Conservation (phyloP, 2,888 invertebrate species). For the Parapristionchus giblindavisi region DNA sequence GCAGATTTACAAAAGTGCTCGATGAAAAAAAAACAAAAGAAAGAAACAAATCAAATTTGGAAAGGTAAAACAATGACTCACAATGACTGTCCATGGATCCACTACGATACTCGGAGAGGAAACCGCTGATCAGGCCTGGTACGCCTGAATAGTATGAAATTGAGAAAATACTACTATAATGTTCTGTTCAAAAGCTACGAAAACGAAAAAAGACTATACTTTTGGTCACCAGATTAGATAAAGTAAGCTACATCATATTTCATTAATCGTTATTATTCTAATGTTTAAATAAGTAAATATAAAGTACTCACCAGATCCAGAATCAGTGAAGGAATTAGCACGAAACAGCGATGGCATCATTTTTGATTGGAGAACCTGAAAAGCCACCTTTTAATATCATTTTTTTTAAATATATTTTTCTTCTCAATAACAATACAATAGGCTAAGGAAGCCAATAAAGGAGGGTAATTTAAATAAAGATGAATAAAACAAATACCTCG, state of each 20-base stretch:
- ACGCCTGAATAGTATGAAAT: too few relatives aligned
- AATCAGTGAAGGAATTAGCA: constrained; percentile 41
- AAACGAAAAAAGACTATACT: too few relatives aligned
- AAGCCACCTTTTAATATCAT: too few relatives aligned
- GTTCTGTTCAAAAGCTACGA: too few relatives aligned
- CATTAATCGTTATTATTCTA: too few relatives aligned
- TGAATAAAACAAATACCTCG: constrained; percentile 39
- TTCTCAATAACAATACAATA: background rate
- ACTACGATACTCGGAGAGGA: constrained; percentile 39
- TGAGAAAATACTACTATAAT: too few relatives aligned
- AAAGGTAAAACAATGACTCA: constrained; percentile 39
- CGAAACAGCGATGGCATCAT: constrained; percentile 49
- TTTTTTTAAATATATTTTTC: too few relatives aligned
- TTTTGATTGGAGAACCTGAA: constrained; percentile 49
- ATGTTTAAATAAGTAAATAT: too few relatives aligned
- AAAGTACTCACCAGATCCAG: background rate
- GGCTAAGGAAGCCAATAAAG: background rate
- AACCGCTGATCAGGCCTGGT: background rate
- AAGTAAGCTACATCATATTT: too few relatives aligned
- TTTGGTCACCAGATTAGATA: too few relatives aligned
- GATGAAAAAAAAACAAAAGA: too few relatives aligned
- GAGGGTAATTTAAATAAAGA: background rate
- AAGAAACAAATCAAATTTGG: background rate
- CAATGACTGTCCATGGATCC: constrained; percentile 48
- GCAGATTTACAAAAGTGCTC: too few relatives aligned